These are phyloP conservation scores for Malachius bipustulatus DNA, from an alignment of 2,888 invertebrate genomes.

Conservation along the genomic window DNA sequence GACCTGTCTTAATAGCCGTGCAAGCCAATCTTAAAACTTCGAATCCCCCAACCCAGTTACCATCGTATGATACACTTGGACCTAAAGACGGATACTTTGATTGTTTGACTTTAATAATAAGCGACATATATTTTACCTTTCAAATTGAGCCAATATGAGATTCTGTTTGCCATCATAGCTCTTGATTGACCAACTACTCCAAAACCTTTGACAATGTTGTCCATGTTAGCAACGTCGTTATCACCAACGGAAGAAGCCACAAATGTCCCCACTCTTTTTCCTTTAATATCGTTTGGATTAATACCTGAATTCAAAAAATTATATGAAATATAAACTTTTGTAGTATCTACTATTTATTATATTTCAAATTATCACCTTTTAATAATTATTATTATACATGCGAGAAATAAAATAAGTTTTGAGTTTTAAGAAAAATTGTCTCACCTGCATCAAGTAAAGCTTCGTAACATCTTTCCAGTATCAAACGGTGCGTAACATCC, in stretches of 20 bases:
- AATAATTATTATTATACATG: too few relatives aligned
- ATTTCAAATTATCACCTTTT: too few relatives aligned
- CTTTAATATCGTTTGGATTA: conserved; percentile 35
- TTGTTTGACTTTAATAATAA: too few relatives aligned
- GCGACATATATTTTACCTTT: conserved; percentile 60
- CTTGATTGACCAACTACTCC: conserved; percentile 64
- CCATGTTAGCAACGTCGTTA: conserved; percentile 40
- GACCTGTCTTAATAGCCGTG: conserved; percentile 69
- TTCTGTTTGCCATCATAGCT: conserved; percentile 91
- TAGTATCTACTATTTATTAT: too few relatives aligned
- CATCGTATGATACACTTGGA: conserved; percentile 48
- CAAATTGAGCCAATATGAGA: conserved; percentile 83
- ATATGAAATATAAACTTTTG: too few relatives aligned
- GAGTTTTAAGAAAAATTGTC: too few relatives aligned
- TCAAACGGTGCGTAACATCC: too few relatives aligned
- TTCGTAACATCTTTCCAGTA: too few relatives aligned
- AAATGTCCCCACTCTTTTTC: conserved; percentile 35
- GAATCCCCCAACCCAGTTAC: conserved; percentile 54
- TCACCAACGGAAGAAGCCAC: conserved; percentile 38
- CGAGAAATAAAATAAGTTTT: too few relatives aligned
- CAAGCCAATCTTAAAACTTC: conserved; percentile 54
- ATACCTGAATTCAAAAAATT: too few relatives aligned
- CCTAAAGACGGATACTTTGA: too few relatives aligned
- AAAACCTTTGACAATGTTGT: conserved; percentile 45
- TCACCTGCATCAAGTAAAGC: too few relatives aligned